phyloP scores from a whole-genome alignment of 2,797 vertebrate species.

The Huso huso region DNA sequence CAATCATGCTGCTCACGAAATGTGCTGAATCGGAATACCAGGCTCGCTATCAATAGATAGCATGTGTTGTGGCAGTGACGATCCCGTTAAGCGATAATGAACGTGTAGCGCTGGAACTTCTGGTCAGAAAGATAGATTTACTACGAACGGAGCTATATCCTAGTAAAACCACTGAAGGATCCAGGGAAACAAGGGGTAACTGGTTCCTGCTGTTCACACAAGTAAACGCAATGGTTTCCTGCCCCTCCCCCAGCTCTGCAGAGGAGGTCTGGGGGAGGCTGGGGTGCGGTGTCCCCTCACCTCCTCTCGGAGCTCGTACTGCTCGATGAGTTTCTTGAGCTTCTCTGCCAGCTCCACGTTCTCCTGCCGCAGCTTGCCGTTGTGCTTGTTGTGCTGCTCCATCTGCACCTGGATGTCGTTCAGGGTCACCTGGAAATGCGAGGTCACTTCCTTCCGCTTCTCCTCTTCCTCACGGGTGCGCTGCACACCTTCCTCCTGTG shows the following conservation, averaged over 20 bases:
- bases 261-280: neutral
- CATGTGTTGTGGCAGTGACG: no score
- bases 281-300: constrained; percentile 41
- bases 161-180: no score
- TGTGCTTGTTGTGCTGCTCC: constrained; percentile 94
- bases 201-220: no score
- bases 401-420: constrained; percentile 96
- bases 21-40: no score
- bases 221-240: neutral
- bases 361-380: constrained; percentile 86
- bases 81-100: no score
- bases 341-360: constrained; percentile 90
- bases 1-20: no score
- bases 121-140: no score
- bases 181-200: no score
- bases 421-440: constrained; percentile 92
- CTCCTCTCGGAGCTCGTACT: constrained; percentile 95
- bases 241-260: neutral
- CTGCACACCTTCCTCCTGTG: constrained; percentile 86
- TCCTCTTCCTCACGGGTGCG: constrained; percentile 90
- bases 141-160: no score
- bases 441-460: constrained; percentile 93
- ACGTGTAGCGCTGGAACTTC: no score
- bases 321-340: constrained; percentile 93
- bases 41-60: no score